A percentile compares a stretch with the other conserved stretches of the same genome.
These are phyloP conservation scores for Yponomeuta malinellus DNA, from an alignment of 2,888 invertebrate species.

Conservation along the genomic window DNA sequence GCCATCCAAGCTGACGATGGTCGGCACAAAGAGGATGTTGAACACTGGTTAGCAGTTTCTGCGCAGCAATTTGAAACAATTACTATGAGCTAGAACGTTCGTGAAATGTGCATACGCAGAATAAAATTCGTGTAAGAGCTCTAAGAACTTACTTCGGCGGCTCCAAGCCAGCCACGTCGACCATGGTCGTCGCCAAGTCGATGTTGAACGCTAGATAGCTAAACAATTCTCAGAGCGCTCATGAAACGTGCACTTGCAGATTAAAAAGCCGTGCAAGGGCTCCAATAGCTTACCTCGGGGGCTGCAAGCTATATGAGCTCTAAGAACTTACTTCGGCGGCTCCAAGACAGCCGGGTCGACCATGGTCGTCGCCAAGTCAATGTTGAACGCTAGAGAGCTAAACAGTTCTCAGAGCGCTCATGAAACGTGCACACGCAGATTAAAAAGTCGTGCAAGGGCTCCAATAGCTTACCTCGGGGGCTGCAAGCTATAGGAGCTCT, in stretches of 20 bases:
- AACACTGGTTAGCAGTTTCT: conserved; percentile 71
- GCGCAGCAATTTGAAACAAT: too few relatives aligned
- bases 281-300: too few relatives aligned
- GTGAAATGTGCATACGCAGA: too few relatives aligned
- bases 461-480: too few relatives aligned
- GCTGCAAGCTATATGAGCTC: too few relatives aligned
- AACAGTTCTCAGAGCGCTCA: too few relatives aligned
- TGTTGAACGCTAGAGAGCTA: conserved; percentile 78
- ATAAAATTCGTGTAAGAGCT: conserved; percentile 34
- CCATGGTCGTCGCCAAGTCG: conserved; percentile 89
- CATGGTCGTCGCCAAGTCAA: conserved; percentile 92
- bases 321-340: conserved; percentile 35
- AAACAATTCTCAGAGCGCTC: too few relatives aligned
- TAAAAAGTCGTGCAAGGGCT: conserved; percentile 35
- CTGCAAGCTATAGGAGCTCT: neutral
- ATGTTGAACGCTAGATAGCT: conserved; percentile 80
- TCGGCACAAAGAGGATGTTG: conserved; percentile 89
- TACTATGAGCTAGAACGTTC: too few relatives aligned
- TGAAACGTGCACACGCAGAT: too few relatives aligned
- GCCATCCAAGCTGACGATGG: conserved; percentile 79
- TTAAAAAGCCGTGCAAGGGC: conserved; percentile 35
- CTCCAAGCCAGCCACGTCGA: conserved; percentile 80
- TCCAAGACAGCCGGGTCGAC: conserved; percentile 80
- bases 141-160: conserved; percentile 35
- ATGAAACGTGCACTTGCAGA: too few relatives aligned